Evolutionary conservation across 1,140 invertebrate species (phyloP), one percentile per base, ranked within the genome.

Genomic region (Drosophila sp.): DNA sequence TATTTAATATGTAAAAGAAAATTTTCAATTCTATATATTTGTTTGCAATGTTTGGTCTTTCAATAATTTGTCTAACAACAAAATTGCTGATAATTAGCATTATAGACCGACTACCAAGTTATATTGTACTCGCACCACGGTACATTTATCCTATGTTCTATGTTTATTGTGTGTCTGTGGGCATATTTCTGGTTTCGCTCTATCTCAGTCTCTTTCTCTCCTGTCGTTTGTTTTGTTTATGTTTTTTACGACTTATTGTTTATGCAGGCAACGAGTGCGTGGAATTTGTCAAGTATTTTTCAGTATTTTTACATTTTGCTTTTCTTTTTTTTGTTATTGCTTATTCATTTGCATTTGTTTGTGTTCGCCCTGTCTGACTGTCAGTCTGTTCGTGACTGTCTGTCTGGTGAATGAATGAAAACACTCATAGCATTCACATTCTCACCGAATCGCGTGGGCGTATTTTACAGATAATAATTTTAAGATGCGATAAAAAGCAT

Each of bases 381-480:
- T 32, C 58, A 43, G 56, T 63, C 46, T 27, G 25, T 32, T 29
- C 16, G 59, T 45, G 43, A 32, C 36, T 73, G 76, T 74, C 34
- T 34, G 34, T 62, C 57, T 63, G 46, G 38, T 34, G 51, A 34
- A 71, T 75, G 70, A 72, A 41, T 76, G 65, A 72, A 83, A 65
- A 50, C n/a, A 51, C 38, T 67, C 46, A 27, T 63, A 67, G 38
- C 59, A 70, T 27, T 59, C 34, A 51, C 69, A 86, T 58, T 73
- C 53, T 36, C 62, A 67, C 36, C 46, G 61, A 67, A 78, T 87
- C 27, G 83, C 75, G 72, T 78, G 82, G 82, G 82, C 66, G 86
- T 67, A 78, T 69, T 76, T 73, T 76, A 72, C 71, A 82, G 82
- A 86, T 87, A 79, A 86, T 86, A 87, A 81, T 87, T 86, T 87